Evolutionary conservation across 1,140 invertebrate genomes (phyloP).

Genomic region (Drosophila ficusphila): DNA sequence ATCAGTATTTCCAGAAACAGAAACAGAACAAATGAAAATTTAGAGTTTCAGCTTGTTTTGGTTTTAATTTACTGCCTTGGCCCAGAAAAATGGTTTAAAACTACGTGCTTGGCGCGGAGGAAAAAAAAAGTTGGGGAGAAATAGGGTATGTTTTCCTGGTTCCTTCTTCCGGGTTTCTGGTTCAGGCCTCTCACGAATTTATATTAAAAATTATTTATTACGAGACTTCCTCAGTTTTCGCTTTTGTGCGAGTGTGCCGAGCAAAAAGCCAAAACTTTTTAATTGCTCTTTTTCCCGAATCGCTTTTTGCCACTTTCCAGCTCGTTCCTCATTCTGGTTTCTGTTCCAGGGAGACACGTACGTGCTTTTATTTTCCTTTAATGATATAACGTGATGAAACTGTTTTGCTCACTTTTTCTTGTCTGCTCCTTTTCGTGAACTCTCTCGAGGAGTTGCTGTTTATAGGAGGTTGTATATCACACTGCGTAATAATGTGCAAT

Average conservation of each 20-base stretch:
- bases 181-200: constrained; percentile 67
- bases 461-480: constrained; percentile 26
- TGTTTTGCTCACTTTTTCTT: constrained; percentile 17
- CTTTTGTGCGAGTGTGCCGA: constrained; percentile 14
- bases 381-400: constrained; percentile 72
- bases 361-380: constrained; percentile 71
- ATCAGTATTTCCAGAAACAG: not conserved
- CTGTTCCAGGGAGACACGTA: constrained; percentile 62
- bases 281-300: constrained; percentile 66
- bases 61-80: constrained; percentile 70
- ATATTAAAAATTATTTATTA: constrained; percentile 81
- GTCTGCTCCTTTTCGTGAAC: not conserved
- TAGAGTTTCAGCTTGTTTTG: constrained; percentile 45
- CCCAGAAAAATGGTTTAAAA: constrained; percentile 43
- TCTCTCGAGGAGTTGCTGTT: constrained; percentile 16
- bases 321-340: constrained; percentile 28
- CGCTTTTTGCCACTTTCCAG: constrained; percentile 52
- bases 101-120: constrained; percentile 46
- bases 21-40: constrained; percentile 62
- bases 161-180: constrained; percentile 29
- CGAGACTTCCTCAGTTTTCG: constrained; percentile 31
- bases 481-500: constrained; percentile 34
- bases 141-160: constrained; percentile 1
- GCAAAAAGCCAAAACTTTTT: constrained; percentile 67
- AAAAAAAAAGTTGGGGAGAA: constrained; percentile 2